phyloP scores from a whole-genome alignment of 2,797 vertebrate genomes.

The Cephalopachus bancanus region DNA sequence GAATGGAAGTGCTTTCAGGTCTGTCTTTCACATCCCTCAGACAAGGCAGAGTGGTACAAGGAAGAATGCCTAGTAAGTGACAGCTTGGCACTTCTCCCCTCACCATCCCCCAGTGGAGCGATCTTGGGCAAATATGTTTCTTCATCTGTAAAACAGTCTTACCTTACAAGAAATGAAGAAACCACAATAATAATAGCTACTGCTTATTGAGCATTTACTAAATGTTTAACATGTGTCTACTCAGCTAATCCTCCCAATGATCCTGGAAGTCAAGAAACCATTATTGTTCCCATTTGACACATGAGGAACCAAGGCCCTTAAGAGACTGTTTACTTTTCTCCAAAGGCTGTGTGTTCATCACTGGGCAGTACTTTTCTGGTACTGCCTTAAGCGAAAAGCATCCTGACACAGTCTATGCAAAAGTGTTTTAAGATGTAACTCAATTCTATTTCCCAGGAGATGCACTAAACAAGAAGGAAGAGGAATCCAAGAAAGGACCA shows the following conservation, averaged over 20 bases:
- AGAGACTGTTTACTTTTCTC: neutral
- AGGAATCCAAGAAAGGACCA: neutral
- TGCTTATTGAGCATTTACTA: slow-evolving; percentile 20
- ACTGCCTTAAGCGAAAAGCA: neutral
- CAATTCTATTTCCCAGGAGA: slow-evolving; percentile 72
- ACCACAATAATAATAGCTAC: neutral
- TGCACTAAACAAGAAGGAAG: neutral
- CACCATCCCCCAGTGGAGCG: neutral
- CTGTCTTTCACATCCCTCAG: slow-evolving; percentile 7
- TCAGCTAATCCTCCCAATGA: neutral
- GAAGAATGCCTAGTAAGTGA: neutral
- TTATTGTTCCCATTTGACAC: slow-evolving; percentile 3
- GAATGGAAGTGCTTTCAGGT: slow-evolving; percentile 12
- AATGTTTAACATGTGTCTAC: neutral
- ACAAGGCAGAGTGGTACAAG: neutral
- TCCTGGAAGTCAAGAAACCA: neutral
- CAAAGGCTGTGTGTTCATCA: neutral
- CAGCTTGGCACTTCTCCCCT: neutral
- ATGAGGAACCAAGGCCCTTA: neutral
- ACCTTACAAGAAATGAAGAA: neutral
- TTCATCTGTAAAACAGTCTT: slow-evolving; percentile 1
- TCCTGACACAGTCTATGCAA: neutral
- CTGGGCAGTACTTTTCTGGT: neutral
- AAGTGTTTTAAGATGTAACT: slow-evolving; percentile 43
- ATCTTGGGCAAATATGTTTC: neutral